phyloP scores from a whole-genome alignment of 2,888 invertebrate genomes.

The Drosophila neotestacea region DNA sequence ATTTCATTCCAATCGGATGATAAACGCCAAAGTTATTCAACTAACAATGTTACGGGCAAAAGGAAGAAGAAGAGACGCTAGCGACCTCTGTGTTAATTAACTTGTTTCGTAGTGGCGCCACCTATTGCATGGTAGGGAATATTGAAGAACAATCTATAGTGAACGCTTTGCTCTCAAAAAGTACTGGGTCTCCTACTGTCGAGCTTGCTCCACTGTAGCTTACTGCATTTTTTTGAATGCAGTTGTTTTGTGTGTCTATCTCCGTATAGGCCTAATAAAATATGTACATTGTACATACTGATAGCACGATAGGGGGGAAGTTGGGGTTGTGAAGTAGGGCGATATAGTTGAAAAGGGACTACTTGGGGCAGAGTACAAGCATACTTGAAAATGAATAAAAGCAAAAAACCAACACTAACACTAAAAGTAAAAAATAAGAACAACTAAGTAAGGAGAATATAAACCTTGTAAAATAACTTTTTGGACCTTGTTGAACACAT shows the following conservation, averaged over 20 bases:
- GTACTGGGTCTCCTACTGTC: no score
- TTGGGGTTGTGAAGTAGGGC: not conserved
- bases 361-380: not conserved
- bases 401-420: conserved; percentile 8
- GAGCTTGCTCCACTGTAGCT: no score
- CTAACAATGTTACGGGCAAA: no score
- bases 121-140: no score
- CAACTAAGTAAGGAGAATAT: not conserved
- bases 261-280: conserved; percentile 37
- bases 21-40: no score
- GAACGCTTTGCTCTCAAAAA: no score
- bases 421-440: conserved; percentile 7
- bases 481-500: conserved; percentile 1
- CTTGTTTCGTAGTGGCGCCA: no score
- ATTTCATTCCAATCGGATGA: no score
- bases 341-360: not conserved
- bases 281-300: conserved; percentile 40
- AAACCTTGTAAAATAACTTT: conserved; percentile 20
- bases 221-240: conserved; percentile 56
- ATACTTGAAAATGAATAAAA: conserved; percentile 41
- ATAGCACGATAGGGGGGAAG: not conserved
- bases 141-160: no score
- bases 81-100: no score
- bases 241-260: conserved; percentile 27
- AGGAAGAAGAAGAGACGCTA: no score